phyloP scores from a whole-genome alignment of 2,888 invertebrate genomes.

The Erebia ligea region DNA sequence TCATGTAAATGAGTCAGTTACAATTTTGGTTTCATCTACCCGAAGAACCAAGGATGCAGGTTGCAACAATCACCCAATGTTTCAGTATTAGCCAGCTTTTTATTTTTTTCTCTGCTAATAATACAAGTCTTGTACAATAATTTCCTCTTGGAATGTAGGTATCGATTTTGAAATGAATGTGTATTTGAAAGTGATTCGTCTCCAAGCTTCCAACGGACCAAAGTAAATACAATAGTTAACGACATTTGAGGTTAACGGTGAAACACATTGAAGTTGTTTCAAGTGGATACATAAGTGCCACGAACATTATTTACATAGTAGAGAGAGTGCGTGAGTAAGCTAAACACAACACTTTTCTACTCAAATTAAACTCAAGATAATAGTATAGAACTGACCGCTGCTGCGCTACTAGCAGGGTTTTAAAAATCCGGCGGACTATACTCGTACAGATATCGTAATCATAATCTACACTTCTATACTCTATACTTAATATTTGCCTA shows the following conservation, averaged over 20 bases:
- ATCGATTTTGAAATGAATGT: not conserved
- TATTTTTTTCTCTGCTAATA: too few species aligned
- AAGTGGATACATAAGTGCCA: slow-evolving; percentile 13
- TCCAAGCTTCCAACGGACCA: slow-evolving; percentile 1
- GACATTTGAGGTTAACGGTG: slow-evolving; percentile 22
- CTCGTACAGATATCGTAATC: too few species aligned
- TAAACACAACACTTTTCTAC: not conserved
- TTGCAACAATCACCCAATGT: too few species aligned
- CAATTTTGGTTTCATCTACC: too few species aligned
- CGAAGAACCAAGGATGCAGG: too few species aligned
- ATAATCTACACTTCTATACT: too few species aligned
- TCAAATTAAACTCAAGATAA: not conserved
- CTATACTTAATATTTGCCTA: too few species aligned
- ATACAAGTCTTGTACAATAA: not conserved
- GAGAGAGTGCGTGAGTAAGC: not conserved
- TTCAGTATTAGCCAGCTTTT: too few species aligned
- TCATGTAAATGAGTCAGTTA: too few species aligned
- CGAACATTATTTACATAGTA: not conserved
- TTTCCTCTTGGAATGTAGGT: not conserved
- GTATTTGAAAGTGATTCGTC: slow-evolving; percentile 12
- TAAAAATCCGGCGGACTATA: too few species aligned
- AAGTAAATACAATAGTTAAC: slow-evolving; percentile 22
- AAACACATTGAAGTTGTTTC: slow-evolving; percentile 15
- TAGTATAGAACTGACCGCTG: not conserved
- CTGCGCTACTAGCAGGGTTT: too few species aligned